Base-by-base conservation (phyloP, 2,888 invertebrate genomes). In the Microctonus aethiopoides region DNA sequence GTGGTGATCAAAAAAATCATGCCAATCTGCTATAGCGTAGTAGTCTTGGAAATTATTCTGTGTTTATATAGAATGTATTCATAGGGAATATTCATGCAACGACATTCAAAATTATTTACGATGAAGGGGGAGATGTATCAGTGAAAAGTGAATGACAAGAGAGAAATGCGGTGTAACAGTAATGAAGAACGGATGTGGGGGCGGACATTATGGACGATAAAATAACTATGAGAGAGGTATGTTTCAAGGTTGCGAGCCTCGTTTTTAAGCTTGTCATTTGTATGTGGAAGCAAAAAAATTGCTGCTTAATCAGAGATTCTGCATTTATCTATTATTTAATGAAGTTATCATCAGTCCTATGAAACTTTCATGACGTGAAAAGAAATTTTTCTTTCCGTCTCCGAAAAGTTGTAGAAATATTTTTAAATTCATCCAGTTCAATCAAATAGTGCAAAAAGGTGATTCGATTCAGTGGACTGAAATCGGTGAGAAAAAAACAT, bases 131-230 rank as follows among this genome's bases (percentile, higher is more conserved):
- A 54, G 24, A 10, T 52, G 5, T 6, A 54, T 1, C 6, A 54
- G 54, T 54, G 54, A 54, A 16, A 46, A 57, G 32, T 57, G 29
- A 26, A 6, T n/a, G 29, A 57, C 32, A 34, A 32, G 32, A 16
- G 57, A 16, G 32, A n/a, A 29, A 32, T 29, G 57, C 32, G 29
- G 57, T 24, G 29, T 29, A 22, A 26, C 26, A 29, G 10, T 2
- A 20, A 57, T 13, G 54, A 26, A 34, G 57, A 34, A 9, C 57
- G 57, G 57, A 57, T 32, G n/a, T 57, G 57, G 32, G 34, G 34
- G 57, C 57, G 57, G 57, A 54, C n/a, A 13, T 11, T 24, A 24
- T 11, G 22, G 26, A 26, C n/a, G 34, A 57, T 57, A 32, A n/a
- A 57, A 20, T 57, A n/a, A n/a, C 29, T 32, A 20, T 9, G 7